phyloP scores from a whole-genome alignment of 2,888 invertebrate species.

The Metallyticus violacea region DNA sequence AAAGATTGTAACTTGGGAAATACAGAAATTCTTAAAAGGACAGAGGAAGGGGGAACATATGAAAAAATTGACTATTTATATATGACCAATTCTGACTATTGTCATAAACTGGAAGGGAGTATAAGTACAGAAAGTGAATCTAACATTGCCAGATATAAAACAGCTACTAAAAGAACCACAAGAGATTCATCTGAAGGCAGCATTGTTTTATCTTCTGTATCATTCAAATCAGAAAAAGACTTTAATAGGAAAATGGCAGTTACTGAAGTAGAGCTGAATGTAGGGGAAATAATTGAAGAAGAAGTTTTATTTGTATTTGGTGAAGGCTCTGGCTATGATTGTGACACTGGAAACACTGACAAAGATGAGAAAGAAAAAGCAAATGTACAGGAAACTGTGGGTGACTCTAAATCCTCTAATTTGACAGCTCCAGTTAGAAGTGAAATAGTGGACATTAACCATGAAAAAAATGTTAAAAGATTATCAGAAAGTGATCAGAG shows the following conservation, averaged over 20 bases:
- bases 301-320: slow-evolving; percentile 66
- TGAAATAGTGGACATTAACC: neutral
- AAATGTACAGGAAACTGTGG: neutral
- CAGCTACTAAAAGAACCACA: neutral
- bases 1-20: slow-evolving; percentile 73
- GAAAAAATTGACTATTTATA: neutral
- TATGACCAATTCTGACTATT: neutral
- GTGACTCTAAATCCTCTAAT: neutral
- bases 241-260: neutral
- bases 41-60: too few species aligned
- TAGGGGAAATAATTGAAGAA: slow-evolving; percentile 73
- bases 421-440: neutral
- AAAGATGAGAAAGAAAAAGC: neutral
- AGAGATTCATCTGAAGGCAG: neutral
- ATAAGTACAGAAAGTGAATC: neutral
- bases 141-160: neutral
- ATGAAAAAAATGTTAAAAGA: neutral
- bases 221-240: neutral
- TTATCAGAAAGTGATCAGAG: neutral
- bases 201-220: neutral
- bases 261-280: slow-evolving; percentile 9
- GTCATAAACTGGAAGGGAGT: neutral
- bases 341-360: slow-evolving; percentile 68
- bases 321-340: slow-evolving; percentile 68
- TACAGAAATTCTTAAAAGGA: slow-evolving; percentile 41